Percentiles rank a stretch among this genome's conserved stretches.
phyloP scores from a whole-genome alignment of 1,140 invertebrate genomes.

The Lasioglossum albipes region DNA sequence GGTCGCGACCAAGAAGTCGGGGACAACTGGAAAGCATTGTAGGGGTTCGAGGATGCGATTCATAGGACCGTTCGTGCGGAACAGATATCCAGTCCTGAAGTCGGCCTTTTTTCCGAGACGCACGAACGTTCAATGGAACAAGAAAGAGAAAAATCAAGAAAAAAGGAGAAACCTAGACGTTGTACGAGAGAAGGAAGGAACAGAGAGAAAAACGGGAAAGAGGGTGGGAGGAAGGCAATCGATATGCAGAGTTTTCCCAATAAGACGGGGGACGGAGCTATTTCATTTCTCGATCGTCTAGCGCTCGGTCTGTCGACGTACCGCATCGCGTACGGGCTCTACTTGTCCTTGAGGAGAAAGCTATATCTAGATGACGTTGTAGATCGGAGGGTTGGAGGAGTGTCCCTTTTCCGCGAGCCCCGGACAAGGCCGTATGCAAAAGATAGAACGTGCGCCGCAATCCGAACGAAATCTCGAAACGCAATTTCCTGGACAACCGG shows the following conservation, averaged over 20 bases:
- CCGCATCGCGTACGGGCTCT: slow-evolving; percentile 10
- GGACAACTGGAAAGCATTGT: background rate
- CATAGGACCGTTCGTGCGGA: slow-evolving; percentile 46
- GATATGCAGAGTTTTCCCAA: slow-evolving; percentile 55
- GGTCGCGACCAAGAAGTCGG: background rate
- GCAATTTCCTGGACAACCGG: slow-evolving; percentile 68
- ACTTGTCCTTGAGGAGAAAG: slow-evolving; percentile 26
- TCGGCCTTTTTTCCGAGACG: slow-evolving; percentile 58
- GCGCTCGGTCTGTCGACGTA: slow-evolving; percentile 44
- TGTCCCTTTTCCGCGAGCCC: slow-evolving; percentile 16
- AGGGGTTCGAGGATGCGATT: slow-evolving; percentile 7
- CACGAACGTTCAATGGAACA: slow-evolving; percentile 11
- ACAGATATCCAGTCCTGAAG: slow-evolving; percentile 52
- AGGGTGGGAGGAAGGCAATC: slow-evolving; percentile 5
- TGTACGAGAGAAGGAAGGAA: background rate
- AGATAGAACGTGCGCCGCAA: slow-evolving; percentile 61
- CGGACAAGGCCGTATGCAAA: slow-evolving; percentile 54
- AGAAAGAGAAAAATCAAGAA: background rate
- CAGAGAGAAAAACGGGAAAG: background rate
- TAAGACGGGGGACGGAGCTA: slow-evolving; percentile 41
- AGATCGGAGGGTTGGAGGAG: background rate
- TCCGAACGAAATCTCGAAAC: slow-evolving; percentile 68
- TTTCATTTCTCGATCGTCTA: slow-evolving; percentile 64
- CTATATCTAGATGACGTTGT: background rate
- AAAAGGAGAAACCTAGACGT: background rate